Conservation (phyloP, 1,140 invertebrate species). For the Diorhabda elongata region DNA sequence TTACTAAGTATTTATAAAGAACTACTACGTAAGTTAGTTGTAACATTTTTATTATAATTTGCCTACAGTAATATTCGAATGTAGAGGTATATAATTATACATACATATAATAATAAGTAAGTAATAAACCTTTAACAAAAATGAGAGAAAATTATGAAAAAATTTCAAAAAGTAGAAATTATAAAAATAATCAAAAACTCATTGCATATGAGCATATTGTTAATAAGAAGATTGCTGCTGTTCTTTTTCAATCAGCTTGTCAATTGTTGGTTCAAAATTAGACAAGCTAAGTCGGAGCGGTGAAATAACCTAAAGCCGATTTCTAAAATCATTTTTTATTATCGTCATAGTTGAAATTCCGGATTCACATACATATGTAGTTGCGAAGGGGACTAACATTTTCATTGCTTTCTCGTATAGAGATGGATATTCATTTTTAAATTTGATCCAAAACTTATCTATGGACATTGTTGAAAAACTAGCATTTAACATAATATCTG, state of each 20-base stretch:
- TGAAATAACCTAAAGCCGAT: too few relatives aligned
- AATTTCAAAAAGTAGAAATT: neutral
- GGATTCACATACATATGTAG: neutral
- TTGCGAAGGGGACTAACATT: neutral
- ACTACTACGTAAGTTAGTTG: constrained; percentile 2
- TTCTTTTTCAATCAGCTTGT: neutral
- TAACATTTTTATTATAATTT: constrained; percentile 5
- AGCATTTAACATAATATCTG: neutral
- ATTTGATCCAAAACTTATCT: neutral
- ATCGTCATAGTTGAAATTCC: too few relatives aligned
- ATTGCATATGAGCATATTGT: neutral
- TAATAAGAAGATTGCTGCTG: neutral
- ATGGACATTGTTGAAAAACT: constrained; percentile 8
- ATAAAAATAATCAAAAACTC: neutral
- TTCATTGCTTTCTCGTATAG: neutral
- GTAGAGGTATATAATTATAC: constrained; percentile 14
- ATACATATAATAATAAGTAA: constrained; percentile 11
- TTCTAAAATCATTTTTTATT: neutral
- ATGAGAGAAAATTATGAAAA: constrained; percentile 10
- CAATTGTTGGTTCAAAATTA: too few relatives aligned
- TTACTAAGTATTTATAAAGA: neutral
- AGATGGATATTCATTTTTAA: neutral
- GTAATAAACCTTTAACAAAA: constrained; percentile 11
- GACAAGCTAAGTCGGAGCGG: too few relatives aligned
- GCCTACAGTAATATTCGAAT: constrained; percentile 8